These are phyloP conservation scores for Malurus leucopterus DNA, from an alignment of 2,797 vertebrate species.

Conservation along the genomic window DNA sequence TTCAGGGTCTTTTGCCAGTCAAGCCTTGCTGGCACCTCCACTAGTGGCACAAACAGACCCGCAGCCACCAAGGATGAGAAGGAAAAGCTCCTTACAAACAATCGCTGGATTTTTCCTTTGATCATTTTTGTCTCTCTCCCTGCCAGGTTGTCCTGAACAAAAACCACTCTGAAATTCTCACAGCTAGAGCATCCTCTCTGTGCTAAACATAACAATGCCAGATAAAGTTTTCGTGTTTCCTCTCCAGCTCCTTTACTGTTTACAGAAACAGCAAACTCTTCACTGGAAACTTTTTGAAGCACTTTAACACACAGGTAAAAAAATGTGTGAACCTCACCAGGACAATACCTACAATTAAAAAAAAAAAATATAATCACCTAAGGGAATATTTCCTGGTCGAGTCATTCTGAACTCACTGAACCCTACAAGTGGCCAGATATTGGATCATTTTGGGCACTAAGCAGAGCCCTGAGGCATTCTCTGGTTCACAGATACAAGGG, in stretches of 20 bases:
- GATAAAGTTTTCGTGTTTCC: not conserved
- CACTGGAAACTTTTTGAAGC: not conserved
- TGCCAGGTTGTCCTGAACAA: not conserved
- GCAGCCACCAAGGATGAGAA: not conserved
- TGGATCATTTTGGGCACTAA: not conserved
- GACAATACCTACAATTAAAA: not conserved
- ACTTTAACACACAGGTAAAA: fast-evolving
- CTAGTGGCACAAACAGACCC: not conserved
- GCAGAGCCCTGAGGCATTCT: not conserved
- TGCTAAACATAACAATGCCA: not conserved
- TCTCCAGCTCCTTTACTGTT: not conserved
- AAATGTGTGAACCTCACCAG: not conserved
- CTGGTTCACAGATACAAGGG: not conserved
- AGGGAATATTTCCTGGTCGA: not conserved
- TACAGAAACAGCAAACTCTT: not conserved
- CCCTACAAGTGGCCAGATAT: not conserved
- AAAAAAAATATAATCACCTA: not conserved
- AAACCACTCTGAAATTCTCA: conserved; percentile 7
- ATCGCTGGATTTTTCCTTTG: not conserved
- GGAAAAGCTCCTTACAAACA: not conserved
- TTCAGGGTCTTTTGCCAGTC: not conserved
- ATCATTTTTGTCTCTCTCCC: conserved; percentile 1
- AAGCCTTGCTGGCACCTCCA: not conserved
- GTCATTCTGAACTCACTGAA: not conserved
- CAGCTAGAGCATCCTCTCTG: not conserved